Base-by-base conservation (phyloP, 2,113 vertebrate genomes). In the Synodontis membranacea region DNA sequence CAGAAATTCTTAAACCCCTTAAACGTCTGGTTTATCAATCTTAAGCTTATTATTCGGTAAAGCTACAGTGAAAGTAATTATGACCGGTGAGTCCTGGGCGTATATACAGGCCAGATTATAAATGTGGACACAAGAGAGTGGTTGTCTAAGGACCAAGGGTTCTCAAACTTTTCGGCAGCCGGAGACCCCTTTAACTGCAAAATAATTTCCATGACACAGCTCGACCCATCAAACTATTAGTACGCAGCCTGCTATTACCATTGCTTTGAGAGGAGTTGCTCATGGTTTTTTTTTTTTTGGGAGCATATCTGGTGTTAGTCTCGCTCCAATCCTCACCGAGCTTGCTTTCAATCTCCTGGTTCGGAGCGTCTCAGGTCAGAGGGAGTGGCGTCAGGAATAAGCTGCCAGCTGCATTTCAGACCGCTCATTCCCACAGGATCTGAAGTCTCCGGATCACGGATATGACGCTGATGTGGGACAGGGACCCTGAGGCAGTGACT, bases 401-500 rank as follows among this genome's bases (percentile, higher is more conserved):
- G 23, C 56, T 79, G 50, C 76, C 50, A 72, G 70, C 70, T 79
- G 76, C 3, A 34, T 39, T 56, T 46, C 60, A 82, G 60, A 66
- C 60, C 48, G 1, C 58, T 66, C n/a, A 21, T 31, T 66, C 81
- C 81, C 60, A 23, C 42, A 31, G 60, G 81, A 66, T 15, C 60
- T 46, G 28, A 23, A 48, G n/a, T 50, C 42, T n/a, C 81, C 4
- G 44, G 60, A 34, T 66, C 62, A 48, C 8, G 11, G 81, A 44
- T 82, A 64, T 25, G 42, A 28, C 8, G 25, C 80, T 82, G 70
- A 44, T 75, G 68, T 79, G 80, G 80, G 76, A 81, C 56, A 42
- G 54, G 50, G 37, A 52, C 80, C 76, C 84, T 12, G 79, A 87
- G 58, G 62, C 42, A 6, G 31, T 82, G 58, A 82, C 17, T 5